phyloP scores from a whole-genome alignment of 2,797 vertebrate species.

The Falco peregrinus region DNA sequence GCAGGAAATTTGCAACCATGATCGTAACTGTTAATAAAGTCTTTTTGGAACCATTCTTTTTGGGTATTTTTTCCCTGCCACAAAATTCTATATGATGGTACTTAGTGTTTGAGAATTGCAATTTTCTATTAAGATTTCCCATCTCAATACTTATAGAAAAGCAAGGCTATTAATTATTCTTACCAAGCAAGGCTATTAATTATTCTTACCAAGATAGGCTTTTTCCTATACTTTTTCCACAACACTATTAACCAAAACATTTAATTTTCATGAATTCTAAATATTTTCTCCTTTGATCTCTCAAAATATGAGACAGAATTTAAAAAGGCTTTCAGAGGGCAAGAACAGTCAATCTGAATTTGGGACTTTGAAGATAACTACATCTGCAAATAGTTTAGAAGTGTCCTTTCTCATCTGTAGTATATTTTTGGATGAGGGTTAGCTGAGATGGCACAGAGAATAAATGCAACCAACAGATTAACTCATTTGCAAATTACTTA shows the following conservation, averaged over 20 bases:
- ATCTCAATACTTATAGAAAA: background rate
- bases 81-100: background rate
- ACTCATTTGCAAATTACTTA: constrained; percentile 17
- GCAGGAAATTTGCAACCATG: background rate
- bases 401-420: background rate
- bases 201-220: background rate
- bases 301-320: background rate
- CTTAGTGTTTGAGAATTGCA: background rate
- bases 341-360: background rate
- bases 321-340: background rate
- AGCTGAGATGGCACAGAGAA: background rate
- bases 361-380: background rate
- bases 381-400: background rate
- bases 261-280: background rate
- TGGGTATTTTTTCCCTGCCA: background rate
- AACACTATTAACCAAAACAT: background rate
- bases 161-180: background rate
- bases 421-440: background rate
- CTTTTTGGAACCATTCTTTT: background rate
- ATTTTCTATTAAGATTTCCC: background rate
- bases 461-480: background rate
- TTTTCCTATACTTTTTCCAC: background rate
- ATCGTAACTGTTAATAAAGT: background rate
- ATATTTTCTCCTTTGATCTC: background rate
- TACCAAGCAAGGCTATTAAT: background rate